Conservation (phyloP, 2,113 vertebrate genomes). For the Odocoileus hemionus region DNA sequence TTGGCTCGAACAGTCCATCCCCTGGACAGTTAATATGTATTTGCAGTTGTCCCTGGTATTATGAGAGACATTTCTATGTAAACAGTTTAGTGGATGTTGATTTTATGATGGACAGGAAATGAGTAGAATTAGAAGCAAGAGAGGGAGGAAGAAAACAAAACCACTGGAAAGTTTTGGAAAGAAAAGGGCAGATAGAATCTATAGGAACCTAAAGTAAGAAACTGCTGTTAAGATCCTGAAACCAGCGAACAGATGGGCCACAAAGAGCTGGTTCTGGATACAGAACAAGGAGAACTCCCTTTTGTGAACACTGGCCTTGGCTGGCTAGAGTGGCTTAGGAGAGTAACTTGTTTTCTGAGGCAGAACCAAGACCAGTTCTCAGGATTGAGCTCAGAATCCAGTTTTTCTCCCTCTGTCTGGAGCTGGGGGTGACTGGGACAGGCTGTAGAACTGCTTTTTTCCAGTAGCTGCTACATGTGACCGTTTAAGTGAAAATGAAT, state of each 20-base stretch:
- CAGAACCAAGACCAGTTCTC: not conserved
- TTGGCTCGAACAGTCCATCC: not conserved
- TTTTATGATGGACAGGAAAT: slow-evolving; percentile 51
- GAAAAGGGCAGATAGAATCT: not conserved
- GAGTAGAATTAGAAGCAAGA: slow-evolving; percentile 15
- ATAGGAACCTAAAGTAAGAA: not conserved
- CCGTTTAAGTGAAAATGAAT: not conserved
- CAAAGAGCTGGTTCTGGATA: not conserved
- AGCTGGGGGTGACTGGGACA: not conserved
- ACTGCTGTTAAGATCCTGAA: not conserved
- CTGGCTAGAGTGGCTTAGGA: not conserved
- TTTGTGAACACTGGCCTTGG: not conserved
- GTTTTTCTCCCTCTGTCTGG: not conserved
- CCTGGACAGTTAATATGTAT: not conserved
- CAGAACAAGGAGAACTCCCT: not conserved
- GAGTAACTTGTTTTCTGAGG: not conserved
- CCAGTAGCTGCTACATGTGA: not conserved
- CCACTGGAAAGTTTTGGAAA: not conserved
- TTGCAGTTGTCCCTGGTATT: not conserved
- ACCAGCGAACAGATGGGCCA: not conserved
- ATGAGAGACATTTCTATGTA: slow-evolving; percentile 17
- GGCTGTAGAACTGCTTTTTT: not conserved
- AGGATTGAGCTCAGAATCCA: not conserved
- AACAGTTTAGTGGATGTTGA: slow-evolving; percentile 26
- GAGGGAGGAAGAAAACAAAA: not conserved